These are phyloP conservation scores for Pseudorhiza aurosa DNA, from an alignment of 30 jellyfish, hydroid and myxozoan genomes.

Conservation along the genomic window DNA sequence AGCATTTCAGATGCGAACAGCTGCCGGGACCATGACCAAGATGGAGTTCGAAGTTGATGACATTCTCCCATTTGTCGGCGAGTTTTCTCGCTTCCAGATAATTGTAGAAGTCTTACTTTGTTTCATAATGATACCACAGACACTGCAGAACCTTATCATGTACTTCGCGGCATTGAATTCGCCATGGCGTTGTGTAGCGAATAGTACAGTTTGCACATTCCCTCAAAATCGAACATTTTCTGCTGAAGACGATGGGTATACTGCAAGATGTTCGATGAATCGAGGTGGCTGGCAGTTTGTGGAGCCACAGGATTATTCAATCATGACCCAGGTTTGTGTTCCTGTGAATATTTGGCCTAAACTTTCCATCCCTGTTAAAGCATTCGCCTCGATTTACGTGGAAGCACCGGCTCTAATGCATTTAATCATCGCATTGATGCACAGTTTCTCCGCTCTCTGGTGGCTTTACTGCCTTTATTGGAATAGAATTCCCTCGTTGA, in stretches of 20 bases:
- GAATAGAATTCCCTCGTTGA: too few relatives aligned
- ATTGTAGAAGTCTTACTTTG: slow-evolving; percentile 58
- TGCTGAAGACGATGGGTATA: slow-evolving; percentile 13
- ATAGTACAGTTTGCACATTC: slow-evolving; percentile 63
- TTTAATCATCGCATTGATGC: too few relatives aligned
- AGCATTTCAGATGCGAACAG: too few relatives aligned
- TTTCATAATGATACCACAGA: slow-evolving; percentile 57
- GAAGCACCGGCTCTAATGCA: too few relatives aligned
- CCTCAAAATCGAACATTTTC: slow-evolving; percentile 36
- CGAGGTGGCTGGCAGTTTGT: slow-evolving; percentile 78
- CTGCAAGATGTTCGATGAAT: slow-evolving; percentile 56
- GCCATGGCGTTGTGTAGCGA: slow-evolving; percentile 76
- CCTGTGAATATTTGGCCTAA: too few relatives aligned
- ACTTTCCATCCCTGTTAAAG: too few relatives aligned
- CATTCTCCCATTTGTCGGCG: slow-evolving; percentile 68
- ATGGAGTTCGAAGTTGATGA: slow-evolving; percentile 60
- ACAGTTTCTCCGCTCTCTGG: too few relatives aligned
- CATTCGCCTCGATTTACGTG: too few relatives aligned
- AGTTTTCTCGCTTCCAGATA: slow-evolving; percentile 67
- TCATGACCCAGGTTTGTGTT: slow-evolving; percentile 81
- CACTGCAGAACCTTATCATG: slow-evolving; percentile 74
- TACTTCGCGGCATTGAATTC: slow-evolving; percentile 79
- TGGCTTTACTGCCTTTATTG: too few relatives aligned
- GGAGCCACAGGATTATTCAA: slow-evolving; percentile 64
- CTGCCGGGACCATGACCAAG: too few relatives aligned